These are phyloP conservation scores for Pholis gunnellus DNA, from an alignment of 2,113 vertebrate genomes.

Conservation along the genomic window DNA sequence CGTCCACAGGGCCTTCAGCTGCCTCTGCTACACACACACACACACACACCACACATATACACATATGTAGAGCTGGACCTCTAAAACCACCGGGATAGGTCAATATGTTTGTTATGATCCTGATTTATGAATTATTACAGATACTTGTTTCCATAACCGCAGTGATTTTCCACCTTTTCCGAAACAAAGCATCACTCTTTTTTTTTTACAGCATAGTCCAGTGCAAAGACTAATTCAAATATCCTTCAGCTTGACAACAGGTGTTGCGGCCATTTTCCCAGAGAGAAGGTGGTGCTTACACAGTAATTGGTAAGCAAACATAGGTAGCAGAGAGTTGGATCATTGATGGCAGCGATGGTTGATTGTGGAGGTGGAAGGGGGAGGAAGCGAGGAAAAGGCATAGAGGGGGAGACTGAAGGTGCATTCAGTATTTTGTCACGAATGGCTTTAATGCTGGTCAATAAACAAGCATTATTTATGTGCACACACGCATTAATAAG, in stretches of 20 bases:
- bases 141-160: background rate
- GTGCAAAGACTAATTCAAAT: constrained; percentile 24
- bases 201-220: background rate
- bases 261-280: constrained; percentile 61
- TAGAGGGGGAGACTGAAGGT: constrained; percentile 16
- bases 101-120: constrained; percentile 27
- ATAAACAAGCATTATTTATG: constrained; percentile 47
- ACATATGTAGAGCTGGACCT: constrained; percentile 8
- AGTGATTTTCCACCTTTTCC: background rate
- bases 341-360: constrained; percentile 24
- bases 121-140: constrained; percentile 22
- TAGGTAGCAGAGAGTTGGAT: constrained; percentile 57
- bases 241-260: constrained; percentile 70
- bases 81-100: constrained; percentile 9
- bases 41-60: constrained; percentile 20
- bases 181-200: background rate
- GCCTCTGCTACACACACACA: constrained; percentile 31
- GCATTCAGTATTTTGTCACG: constrained; percentile 25
- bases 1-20: constrained; percentile 52
- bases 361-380: constrained; percentile 38
- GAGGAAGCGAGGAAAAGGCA: constrained; percentile 51
- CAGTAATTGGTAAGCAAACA: constrained; percentile 70
- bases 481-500: constrained; percentile 33
- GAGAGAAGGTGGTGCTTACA: constrained; percentile 38
- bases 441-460: constrained; percentile 44